Evolutionary conservation across 1,140 invertebrate species (phyloP).

Genomic region (Drosophila pachea): DNA sequence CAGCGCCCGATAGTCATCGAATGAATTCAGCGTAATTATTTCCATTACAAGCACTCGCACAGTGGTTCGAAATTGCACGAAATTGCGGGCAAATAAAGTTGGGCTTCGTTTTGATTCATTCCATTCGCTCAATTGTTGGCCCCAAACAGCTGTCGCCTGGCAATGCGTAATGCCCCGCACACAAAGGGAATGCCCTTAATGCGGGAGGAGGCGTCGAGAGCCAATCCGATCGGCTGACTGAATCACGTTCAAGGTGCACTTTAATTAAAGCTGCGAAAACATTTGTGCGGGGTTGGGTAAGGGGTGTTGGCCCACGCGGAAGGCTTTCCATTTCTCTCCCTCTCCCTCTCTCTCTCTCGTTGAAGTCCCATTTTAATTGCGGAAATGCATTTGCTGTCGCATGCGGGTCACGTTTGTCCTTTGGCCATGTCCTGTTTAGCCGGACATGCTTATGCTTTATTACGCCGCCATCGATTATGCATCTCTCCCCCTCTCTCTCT

Average conservation of each 20-base stretch:
- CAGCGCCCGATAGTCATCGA: too few species aligned
- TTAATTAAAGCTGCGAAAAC: constrained; percentile 33
- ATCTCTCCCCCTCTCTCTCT: too few species aligned
- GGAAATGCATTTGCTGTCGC: constrained; percentile 61
- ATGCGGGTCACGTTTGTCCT: constrained; percentile 66
- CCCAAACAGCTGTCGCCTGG: constrained; percentile 23
- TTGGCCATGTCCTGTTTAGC: constrained; percentile 4
- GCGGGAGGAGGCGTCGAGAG: too few species aligned
- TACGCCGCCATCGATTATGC: not conserved
- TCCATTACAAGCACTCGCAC: too few species aligned
- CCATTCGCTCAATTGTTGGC: not conserved
- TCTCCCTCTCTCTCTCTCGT: constrained; percentile 20
- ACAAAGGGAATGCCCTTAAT: constrained; percentile 5
- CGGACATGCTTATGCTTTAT: constrained; percentile 25
- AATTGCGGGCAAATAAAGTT: too few species aligned
- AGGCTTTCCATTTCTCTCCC: not conserved
- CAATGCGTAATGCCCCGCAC: constrained; percentile 19
- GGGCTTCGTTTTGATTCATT: too few species aligned
- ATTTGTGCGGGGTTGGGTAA: not conserved
- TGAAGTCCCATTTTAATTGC: constrained; percentile 71
- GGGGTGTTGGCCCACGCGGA: not conserved
- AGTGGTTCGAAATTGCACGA: too few species aligned
- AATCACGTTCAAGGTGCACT: constrained; percentile 25
- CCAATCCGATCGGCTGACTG: not conserved
- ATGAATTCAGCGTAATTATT: too few species aligned